phyloP scores from a whole-genome alignment of 92 coral and sea anemone species.

The Blastomussa wellsi region DNA sequence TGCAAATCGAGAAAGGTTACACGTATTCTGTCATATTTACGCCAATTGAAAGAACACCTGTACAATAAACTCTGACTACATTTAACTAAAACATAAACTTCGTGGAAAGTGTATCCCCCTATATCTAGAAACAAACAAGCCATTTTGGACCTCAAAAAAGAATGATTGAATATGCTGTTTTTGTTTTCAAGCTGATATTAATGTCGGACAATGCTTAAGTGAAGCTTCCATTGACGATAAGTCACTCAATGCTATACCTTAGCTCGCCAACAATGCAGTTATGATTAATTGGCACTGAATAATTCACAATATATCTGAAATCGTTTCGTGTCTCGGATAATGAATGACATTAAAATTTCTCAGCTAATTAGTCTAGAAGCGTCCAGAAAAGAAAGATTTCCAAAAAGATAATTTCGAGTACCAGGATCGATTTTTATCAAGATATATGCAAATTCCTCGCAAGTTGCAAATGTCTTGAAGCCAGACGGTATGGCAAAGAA shows the following conservation, averaged over 20 bases:
- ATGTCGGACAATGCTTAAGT: conserved; percentile 3
- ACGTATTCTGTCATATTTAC: background rate
- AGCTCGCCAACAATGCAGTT: background rate
- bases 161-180: background rate
- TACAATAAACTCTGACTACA: background rate
- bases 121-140: background rate
- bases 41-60: background rate
- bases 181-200: background rate
- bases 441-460: conserved; percentile 19
- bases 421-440: conserved; percentile 4
- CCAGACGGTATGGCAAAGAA: background rate
- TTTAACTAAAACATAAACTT: background rate
- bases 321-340: conserved; percentile 6
- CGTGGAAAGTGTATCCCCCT: background rate
- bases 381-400: background rate
- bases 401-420: background rate
- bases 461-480: background rate
- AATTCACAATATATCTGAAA: background rate
- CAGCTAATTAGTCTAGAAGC: background rate
- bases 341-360: background rate
- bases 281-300: conserved; percentile 7
- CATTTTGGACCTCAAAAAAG: background rate
- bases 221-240: background rate
- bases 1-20: conserved; percentile 25
- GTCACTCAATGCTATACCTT: background rate